A percentile compares a stretch with the other conserved stretches of the same genome.
Evolutionary conservation across 2,888 invertebrate species (phyloP).

Genomic region (Lochmaea capreae): DNA sequence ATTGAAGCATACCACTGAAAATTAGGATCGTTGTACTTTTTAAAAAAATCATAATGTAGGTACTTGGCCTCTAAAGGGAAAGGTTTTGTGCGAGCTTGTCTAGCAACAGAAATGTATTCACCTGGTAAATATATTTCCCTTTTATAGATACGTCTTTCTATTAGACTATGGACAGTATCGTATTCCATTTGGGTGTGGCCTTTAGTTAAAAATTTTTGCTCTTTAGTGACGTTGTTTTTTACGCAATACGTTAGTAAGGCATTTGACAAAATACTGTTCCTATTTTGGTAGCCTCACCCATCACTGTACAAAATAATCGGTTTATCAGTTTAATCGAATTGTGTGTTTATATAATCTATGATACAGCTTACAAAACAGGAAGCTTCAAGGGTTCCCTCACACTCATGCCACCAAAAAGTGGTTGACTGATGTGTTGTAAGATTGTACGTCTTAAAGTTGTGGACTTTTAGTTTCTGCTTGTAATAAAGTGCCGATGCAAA

Average conservation of each 20-base stretch:
- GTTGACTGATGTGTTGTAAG: slow-evolving; percentile 21
- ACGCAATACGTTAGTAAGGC: background rate
- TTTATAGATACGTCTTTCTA: background rate
- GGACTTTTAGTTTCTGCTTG: slow-evolving; percentile 40
- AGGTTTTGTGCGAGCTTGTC: slow-evolving; percentile 1
- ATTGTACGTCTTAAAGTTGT: slow-evolving; percentile 35
- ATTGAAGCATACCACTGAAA: background rate
- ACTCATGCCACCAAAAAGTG: slow-evolving; percentile 3
- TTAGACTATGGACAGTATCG: background rate
- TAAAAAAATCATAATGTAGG: background rate
- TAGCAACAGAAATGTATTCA: slow-evolving; percentile 4
- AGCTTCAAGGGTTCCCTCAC: slow-evolving; percentile 2
- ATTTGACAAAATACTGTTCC: background rate
- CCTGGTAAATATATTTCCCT: too few relatives aligned
- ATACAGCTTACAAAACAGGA: background rate
- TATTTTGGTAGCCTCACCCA: slow-evolving; percentile 1
- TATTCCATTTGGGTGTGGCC: background rate
- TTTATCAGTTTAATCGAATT: background rate
- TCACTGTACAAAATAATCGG: background rate
- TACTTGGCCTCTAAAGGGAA: background rate
- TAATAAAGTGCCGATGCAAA: slow-evolving; percentile 38
- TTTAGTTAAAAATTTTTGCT: background rate
- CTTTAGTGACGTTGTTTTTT: slow-evolving; percentile 4
- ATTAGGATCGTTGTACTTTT: background rate
- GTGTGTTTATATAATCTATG: background rate